Evolutionary conservation across 2,113 vertebrate genomes (phyloP).

Genomic region (mouse (Mus musculus)): GRCm39 chrX:163394501-163395000

Average conservation of each 20-base stretch:
- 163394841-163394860: neutral
- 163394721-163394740: neutral
- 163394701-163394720: neutral
- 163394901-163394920: neutral
- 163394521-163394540: no score
- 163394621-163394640: neutral
- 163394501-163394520: no score
- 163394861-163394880: neutral
- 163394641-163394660: neutral
- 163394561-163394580: neutral
- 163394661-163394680: no score
- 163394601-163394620: neutral
- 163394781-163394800: neutral
- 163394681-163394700: neutral
- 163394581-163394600: neutral
- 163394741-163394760: neutral
- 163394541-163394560: neutral
- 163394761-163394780: neutral
- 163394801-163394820: neutral
- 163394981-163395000: slow-evolving; percentile 56
- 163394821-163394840: neutral
- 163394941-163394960: neutral
- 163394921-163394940: neutral
- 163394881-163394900: neutral
- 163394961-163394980: slow-evolving; percentile 39